Conservation (phyloP, 2,797 vertebrate species). For the Acrocephalus scirpaceus region DNA sequence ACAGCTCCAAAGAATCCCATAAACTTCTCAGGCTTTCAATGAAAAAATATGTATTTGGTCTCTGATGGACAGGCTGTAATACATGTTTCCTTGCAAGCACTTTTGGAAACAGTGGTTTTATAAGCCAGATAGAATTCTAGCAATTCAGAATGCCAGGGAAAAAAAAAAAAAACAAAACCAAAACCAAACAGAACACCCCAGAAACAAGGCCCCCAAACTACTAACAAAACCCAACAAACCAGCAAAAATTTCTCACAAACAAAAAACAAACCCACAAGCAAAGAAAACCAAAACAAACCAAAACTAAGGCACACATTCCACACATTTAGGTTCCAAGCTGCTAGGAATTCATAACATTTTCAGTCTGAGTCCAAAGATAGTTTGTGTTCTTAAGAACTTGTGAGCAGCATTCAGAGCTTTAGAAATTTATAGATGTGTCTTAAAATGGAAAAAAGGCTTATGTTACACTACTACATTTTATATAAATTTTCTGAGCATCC, state of each 20-base stretch:
- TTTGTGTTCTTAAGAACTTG: not conserved
- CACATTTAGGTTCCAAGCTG: not conserved
- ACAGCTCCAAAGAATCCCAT: not conserved
- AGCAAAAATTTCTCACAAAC: not conserved
- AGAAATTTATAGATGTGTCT: not conserved
- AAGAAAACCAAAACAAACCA: not conserved
- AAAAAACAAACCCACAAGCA: not conserved
- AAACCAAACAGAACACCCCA: too few relatives aligned
- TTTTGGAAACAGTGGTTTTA: not conserved
- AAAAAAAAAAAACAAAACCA: not conserved
- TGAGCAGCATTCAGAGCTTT: not conserved
- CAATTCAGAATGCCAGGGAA: not conserved
- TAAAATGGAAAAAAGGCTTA: not conserved
- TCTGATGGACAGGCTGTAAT: not conserved
- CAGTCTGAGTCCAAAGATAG: not conserved
- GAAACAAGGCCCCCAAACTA: not conserved
- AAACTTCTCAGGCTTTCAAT: not conserved
- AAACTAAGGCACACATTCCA: not conserved
- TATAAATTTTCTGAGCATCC: not conserved
- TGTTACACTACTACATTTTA: not conserved
- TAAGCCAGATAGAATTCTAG: not conserved
- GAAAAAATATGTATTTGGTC: not conserved
- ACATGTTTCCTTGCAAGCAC: not conserved
- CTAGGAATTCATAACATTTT: not conserved
- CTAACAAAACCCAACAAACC: not conserved